Percentiles rank a stretch among this genome's conserved stretches.
phyloP scores from a whole-genome alignment of 2,113 vertebrate genomes.

The Sturnira hondurensis region DNA sequence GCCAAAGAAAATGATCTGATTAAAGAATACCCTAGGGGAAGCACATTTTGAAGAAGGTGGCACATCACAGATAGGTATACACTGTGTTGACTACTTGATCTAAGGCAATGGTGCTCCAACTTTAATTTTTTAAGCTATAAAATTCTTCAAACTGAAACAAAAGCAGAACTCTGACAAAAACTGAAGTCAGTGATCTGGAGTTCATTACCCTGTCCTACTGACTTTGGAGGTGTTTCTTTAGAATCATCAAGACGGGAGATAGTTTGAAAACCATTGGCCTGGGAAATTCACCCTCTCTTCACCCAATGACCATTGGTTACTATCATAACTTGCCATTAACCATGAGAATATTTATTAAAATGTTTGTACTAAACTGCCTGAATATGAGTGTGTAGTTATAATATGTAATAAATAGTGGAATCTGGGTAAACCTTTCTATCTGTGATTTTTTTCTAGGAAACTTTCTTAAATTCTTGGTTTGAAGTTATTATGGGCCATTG shows the following conservation, averaged over 20 bases:
- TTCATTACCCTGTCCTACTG: not conserved
- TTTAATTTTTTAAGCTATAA: not conserved
- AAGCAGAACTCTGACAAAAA: not conserved
- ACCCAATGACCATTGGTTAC: not conserved
- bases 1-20: not conserved
- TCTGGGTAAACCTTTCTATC: not conserved
- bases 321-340: not conserved
- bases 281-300: not conserved
- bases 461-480: not conserved
- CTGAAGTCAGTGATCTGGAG: not conserved
- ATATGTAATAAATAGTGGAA: not conserved
- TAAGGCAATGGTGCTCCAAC: not conserved
- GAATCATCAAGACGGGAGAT: not conserved
- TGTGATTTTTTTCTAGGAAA: not conserved
- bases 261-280: not conserved
- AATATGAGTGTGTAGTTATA: not conserved
- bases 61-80: not conserved
- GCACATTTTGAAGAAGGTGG: not conserved
- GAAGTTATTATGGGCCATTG: not conserved
- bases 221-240: not conserved
- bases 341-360: not conserved
- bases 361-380: not conserved
- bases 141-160: not conserved
- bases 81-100: not conserved
- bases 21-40: not conserved